Evolutionary conservation across 2,797 vertebrate species (phyloP), one percentile per base, ranked within the genome.

Genomic region (Halcyon badia): DNA sequence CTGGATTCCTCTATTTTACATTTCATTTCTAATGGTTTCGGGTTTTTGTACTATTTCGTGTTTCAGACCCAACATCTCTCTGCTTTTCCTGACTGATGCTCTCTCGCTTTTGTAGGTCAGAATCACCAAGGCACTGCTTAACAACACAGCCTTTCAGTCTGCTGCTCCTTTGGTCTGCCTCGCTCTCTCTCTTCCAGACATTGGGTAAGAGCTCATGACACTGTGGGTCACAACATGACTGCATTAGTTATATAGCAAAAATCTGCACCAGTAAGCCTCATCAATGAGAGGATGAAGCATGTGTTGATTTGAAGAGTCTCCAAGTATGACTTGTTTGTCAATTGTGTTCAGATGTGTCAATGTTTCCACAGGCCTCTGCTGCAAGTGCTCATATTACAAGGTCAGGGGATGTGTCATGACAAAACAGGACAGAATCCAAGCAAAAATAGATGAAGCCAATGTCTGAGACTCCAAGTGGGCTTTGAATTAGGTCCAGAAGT

Each of bases 1-100:
- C 21, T 75, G 19, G 8, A 77, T 83, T 92, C 21, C n/a, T 94
- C 37, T 64, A 4, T 78, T 87, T 88, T 76, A 75, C 19, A 54
- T 95, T 93, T 85, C 1, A 66, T 83, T 86, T 93, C 75, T 46
- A 73, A 6, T 20, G 11, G 16, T 6, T 16, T 56, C 41, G 28
- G 7, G 0, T 30, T 69, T 91, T 62, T n/a, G 9, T 65, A 57
- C 26, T 79, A 15, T 21, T 68, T 62, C 0, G 0, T 48, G 11
- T 91, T 80, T 83, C 73, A 94, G 33, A 70, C 10, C 14, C 39
- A 37, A 30, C 11, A 51, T 33, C 31, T 31, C 26, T 69, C 39
- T 56, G 11, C 52, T 93, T 62, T 30, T 78, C 1, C 16, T 41
- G 42, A 37, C 37, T 75, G 65, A 25, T 14, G 5, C 5, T 41